Conservation (phyloP, 2,888 invertebrate genomes). For the Leptinotarsa juncta region DNA sequence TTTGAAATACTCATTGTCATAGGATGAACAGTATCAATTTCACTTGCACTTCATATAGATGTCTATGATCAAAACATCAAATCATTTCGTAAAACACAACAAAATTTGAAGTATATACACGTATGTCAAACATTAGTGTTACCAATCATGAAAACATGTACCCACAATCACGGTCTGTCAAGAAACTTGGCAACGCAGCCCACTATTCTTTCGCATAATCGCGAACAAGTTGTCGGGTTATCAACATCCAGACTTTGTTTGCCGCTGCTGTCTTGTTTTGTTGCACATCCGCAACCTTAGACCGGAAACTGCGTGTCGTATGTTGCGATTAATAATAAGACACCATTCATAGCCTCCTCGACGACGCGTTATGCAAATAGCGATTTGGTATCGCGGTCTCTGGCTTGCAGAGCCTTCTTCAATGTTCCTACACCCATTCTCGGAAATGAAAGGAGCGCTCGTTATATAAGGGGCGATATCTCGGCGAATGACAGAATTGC, state of each 20-base stretch:
- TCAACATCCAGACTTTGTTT: slow-evolving; percentile 3
- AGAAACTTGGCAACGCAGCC: neutral
- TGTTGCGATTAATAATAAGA: slow-evolving; percentile 22
- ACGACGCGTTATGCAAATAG: slow-evolving; percentile 12
- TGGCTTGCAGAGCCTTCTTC: neutral
- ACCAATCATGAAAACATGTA: too few relatives aligned
- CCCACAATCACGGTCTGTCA: too few relatives aligned
- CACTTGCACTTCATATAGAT: too few relatives aligned
- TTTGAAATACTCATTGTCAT: too few relatives aligned
- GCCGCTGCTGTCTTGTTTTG: neutral
- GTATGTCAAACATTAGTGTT: too few relatives aligned
- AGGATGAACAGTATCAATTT: too few relatives aligned
- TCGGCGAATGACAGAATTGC: neutral
- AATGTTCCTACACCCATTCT: neutral
- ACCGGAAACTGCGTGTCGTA: slow-evolving; percentile 24
- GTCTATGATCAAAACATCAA: too few relatives aligned
- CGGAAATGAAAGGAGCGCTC: neutral
- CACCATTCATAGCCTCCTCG: slow-evolving; percentile 20
- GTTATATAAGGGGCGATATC: neutral
- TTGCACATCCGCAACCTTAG: slow-evolving; percentile 20
- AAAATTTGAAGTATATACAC: too few relatives aligned
- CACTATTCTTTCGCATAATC: neutral
- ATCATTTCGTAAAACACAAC: too few relatives aligned
- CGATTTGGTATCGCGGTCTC: slow-evolving; percentile 2
- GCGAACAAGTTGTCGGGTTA: neutral